Conservation (phyloP, 2,797 vertebrate species). For the Mormyrus proboscirostris region DNA sequence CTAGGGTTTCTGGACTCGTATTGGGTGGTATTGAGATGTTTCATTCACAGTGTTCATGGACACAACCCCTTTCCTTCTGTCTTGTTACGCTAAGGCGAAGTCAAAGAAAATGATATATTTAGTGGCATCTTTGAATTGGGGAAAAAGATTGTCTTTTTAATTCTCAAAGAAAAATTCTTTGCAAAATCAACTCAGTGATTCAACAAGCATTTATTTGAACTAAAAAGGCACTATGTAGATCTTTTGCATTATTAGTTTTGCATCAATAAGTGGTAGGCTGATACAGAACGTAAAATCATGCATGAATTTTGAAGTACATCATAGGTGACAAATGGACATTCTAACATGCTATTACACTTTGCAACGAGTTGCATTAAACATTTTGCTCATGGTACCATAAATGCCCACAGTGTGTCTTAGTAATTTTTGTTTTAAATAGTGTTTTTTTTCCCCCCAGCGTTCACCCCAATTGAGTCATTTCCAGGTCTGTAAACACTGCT, state of each 20-base stretch:
- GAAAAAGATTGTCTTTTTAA: not conserved
- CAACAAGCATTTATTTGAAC: not conserved
- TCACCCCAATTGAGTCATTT: conserved; percentile 6
- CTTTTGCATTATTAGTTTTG: not conserved
- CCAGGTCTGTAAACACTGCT: conserved; percentile 1
- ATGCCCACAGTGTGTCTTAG: conserved; percentile 8
- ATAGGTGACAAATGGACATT: not conserved
- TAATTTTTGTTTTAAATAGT: conserved; percentile 1
- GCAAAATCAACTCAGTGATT: not conserved
- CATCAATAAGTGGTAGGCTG: not conserved
- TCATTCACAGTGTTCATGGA: not conserved
- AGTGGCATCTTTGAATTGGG: not conserved
- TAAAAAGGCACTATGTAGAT: not conserved
- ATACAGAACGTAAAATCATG: not conserved
- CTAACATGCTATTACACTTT: not conserved
- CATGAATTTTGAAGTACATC: not conserved
- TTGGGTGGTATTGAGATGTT: not conserved
- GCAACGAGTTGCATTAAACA: not conserved
- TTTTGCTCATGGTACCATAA: not conserved
- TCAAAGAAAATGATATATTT: not conserved
- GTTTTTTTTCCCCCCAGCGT: not conserved
- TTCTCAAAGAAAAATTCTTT: not conserved
- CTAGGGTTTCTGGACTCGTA: not conserved
- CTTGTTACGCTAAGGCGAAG: not conserved
- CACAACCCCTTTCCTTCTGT: not conserved